Conservation (phyloP, 2,888 invertebrate genomes). For the Thelaira solivaga region DNA sequence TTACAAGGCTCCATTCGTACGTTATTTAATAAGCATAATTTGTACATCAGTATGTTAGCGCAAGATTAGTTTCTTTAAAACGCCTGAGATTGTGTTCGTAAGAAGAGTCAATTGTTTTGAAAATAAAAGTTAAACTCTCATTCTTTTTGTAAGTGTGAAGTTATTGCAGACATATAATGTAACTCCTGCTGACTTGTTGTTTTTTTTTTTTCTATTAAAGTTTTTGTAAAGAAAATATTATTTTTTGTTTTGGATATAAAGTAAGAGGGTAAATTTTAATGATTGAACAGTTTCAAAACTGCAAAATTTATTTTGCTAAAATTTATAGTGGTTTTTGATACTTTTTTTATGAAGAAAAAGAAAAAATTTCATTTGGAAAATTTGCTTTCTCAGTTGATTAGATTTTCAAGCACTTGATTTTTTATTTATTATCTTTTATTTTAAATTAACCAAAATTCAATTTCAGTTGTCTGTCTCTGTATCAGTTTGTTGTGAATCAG, state of each 20-base stretch:
- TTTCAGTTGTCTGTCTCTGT: constrained; percentile 25
- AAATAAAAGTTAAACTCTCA: constrained; percentile 16
- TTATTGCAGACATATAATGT: constrained; percentile 17
- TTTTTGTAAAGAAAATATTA: background rate
- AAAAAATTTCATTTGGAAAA: background rate
- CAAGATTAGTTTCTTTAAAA: constrained; percentile 9
- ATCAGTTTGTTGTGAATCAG: constrained; percentile 16
- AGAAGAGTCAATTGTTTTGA: constrained; percentile 34
- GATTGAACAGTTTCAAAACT: constrained; percentile 1
- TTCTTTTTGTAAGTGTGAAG: constrained; percentile 47
- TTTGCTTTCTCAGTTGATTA: constrained; percentile 44
- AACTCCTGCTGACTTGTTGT: constrained; percentile 57
- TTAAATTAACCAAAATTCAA: constrained; percentile 19
- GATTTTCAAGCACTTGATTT: constrained; percentile 55
- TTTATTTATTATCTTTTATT: constrained; percentile 42
- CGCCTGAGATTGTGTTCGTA: constrained; percentile 4
- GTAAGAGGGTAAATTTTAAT: background rate
- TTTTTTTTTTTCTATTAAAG: background rate
- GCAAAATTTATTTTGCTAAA: background rate
- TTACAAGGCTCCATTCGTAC: too few species aligned
- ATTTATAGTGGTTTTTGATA: constrained; percentile 46
- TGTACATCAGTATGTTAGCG: too few species aligned
- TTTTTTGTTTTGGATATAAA: background rate
- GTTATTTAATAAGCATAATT: too few species aligned
- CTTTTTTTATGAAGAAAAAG: too few species aligned